A percentile compares a stretch with the other conserved stretches of the same genome.
These are phyloP conservation scores for Tragelaphus oryx DNA, from an alignment of 2,797 vertebrate genomes.

Conservation along the genomic window DNA sequence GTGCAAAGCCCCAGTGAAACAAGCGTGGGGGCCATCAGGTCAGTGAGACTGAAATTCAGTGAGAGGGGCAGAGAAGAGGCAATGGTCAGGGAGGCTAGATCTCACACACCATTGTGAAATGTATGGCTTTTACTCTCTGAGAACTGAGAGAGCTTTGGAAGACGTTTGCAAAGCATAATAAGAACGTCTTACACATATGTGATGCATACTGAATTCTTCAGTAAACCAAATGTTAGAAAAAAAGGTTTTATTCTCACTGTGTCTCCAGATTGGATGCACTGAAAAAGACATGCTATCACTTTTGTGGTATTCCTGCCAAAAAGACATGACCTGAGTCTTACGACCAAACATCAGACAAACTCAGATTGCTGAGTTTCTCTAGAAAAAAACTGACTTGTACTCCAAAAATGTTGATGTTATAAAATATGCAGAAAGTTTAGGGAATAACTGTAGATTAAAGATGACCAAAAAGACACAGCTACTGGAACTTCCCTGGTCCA, in stretches of 20 bases:
- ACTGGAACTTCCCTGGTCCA: neutral
- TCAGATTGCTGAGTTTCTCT: neutral
- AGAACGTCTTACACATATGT: neutral
- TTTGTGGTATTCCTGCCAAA: neutral
- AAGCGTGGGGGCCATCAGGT: too few species aligned
- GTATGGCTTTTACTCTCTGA: neutral
- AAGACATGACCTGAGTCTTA: neutral
- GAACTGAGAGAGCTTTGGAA: neutral
- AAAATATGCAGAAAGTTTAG: neutral
- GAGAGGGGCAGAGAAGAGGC: neutral
- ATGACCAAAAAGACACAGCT: neutral
- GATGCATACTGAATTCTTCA: neutral
- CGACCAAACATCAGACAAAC: neutral
- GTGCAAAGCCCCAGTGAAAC: neutral
- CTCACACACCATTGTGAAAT: rapidly evolving
- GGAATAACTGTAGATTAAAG: neutral
- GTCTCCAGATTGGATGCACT: neutral
- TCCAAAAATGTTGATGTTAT: neutral
- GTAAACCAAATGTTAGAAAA: neutral
- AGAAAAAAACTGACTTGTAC: neutral
- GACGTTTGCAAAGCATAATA: neutral
- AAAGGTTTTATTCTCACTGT: neutral
- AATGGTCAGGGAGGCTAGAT: neutral
- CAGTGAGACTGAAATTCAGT: rapidly evolving
- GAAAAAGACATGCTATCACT: neutral